Evolutionary conservation across 2,797 vertebrate species (phyloP), one percentile per base, ranked within the genome.

Genomic region (Syngnathus acus): DNA sequence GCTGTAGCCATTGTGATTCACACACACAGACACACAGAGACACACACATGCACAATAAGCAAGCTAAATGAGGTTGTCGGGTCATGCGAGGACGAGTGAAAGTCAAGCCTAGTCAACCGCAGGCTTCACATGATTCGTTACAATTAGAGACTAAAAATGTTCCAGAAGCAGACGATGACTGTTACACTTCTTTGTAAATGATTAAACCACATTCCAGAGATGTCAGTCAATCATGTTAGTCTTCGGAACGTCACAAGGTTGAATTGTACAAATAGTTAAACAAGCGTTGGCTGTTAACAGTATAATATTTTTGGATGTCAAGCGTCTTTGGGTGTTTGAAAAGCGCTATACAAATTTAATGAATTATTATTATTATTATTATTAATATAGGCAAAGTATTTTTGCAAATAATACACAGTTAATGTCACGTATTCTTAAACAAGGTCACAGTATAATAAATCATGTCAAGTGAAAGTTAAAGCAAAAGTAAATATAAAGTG

Each of bases 81-180:
- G 86, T 90, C 80, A 84, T 70, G 58, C 66, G 72, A 88, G 86
- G 86, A 84, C 85, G 84, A 70, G 67, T 68, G 67, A 72, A 75
- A 72, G 72, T 81, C 76, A 77, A 40, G 69, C 77, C 74, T 70
- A 74, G 74, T 67, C 68, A 69, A 75, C 67, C 69, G 60, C 74
- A 82, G 68, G 77, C 78, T 79, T 83, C 74, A 67, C 72, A 70
- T 79, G 76, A 81, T 79, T 87, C 80, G 84, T 84, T 82, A 82
- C 78, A 75, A 76, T 72, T 72, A 74, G 48, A 70, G 71, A 71
- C 74, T 67, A 45, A 32, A 57, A 57, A 57, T 32, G 54, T 57
- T 57, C 54, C 14, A 8, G 3, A 21, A n/a, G 54, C 14, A 57
- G 54, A 32, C 8, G 26, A 37, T 17, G 26, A 37, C 13, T 32